Percentiles rank a stretch among this genome's conserved stretches.
Evolutionary conservation across 2,113 vertebrate genomes (phyloP).

Genomic region (Planiliza haematocheilus): DNA sequence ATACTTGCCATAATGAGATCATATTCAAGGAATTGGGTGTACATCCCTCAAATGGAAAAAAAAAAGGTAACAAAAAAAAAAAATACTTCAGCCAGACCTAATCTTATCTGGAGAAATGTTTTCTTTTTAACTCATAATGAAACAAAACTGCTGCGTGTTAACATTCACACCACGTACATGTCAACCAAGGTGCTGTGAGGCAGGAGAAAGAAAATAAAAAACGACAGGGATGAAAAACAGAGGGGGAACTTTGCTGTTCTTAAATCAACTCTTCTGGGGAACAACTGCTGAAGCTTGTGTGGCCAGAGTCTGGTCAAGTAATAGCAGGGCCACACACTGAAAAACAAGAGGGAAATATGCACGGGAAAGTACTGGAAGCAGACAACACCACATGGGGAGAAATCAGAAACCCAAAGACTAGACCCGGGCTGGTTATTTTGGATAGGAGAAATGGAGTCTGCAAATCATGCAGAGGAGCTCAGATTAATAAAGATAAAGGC

Average conservation of each 20-base stretch:
- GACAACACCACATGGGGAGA: not conserved
- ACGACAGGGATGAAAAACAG: not conserved
- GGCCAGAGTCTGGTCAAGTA: not conserved
- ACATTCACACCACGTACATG: not conserved
- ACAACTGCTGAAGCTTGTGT: not conserved
- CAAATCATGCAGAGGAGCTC: conserved; percentile 16
- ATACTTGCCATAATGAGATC: conserved; percentile 74
- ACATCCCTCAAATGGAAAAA: conserved; percentile 24
- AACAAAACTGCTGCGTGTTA: conserved; percentile 25
- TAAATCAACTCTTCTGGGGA: not conserved
- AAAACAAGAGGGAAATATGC: conserved; percentile 20
- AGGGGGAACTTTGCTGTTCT: not conserved
- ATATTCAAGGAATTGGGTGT: conserved; percentile 61
- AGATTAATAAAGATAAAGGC: not conserved
- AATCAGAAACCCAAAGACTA: conserved; percentile 11
- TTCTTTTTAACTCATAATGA: conserved; percentile 33
- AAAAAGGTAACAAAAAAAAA: conserved; percentile 12
- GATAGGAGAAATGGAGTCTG: conserved; percentile 7
- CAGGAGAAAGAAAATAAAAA: not conserved
- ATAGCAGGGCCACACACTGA: conserved; percentile 1
- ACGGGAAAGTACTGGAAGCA: conserved; percentile 2
- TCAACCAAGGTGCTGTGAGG: not conserved
- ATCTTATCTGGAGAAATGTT: conserved; percentile 35
- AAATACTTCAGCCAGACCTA: conserved; percentile 25
- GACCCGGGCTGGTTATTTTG: not conserved